Evolutionary conservation across 2,888 invertebrate genomes (phyloP).

Genomic region (Andrena chrysosceles): DNA sequence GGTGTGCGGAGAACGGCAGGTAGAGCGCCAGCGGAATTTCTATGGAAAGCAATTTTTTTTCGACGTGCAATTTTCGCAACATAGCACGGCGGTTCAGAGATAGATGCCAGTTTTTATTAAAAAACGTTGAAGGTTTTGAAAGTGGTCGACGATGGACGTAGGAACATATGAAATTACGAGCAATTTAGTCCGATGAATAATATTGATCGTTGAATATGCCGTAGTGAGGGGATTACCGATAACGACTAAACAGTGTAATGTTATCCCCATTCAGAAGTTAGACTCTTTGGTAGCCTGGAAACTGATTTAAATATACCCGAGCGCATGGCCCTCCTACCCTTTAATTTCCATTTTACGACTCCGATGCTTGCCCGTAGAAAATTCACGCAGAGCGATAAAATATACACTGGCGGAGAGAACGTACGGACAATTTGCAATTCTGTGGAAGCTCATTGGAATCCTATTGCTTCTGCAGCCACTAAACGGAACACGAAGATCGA

Average conservation of each 20-base stretch:
- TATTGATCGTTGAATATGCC: background rate
- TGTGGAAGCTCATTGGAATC: conserved; percentile 19
- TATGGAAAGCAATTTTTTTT: conserved; percentile 28
- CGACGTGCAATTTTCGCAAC: conserved; percentile 29
- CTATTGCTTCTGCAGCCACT: background rate
- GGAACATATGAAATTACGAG: background rate
- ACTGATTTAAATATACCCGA: background rate
- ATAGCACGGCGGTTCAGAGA: background rate
- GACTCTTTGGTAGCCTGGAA: conserved; percentile 8
- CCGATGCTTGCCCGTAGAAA: background rate
- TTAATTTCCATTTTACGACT: conserved; percentile 25
- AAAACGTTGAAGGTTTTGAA: background rate
- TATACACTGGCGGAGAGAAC: background rate
- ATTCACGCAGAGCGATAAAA: conserved; percentile 14
- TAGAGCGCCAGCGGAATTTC: background rate
- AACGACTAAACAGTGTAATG: too few relatives aligned
- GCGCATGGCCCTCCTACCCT: background rate
- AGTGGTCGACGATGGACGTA: too few relatives aligned
- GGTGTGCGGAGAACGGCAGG: background rate
- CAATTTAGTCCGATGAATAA: background rate
- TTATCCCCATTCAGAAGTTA: background rate
- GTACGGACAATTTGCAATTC: conserved; percentile 20
- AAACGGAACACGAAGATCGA: conserved; percentile 16
- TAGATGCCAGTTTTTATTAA: background rate
- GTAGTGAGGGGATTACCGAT: too few relatives aligned